Evolutionary conservation across 1,140 invertebrate species (phyloP).

Genomic region (Euwallacea fornicatus): DNA sequence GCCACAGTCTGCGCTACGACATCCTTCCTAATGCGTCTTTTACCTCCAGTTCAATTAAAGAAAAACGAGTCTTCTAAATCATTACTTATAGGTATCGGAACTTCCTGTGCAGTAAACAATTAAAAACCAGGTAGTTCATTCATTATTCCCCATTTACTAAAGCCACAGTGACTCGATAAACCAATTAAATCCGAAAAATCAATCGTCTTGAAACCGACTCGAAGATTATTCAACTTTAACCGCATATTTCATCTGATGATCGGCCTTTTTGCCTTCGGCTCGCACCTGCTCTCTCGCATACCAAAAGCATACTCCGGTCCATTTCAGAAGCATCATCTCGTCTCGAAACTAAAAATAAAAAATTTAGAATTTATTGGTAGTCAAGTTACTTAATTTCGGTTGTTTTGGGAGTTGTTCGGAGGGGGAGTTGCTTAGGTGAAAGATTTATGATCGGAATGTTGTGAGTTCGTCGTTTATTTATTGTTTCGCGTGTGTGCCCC

Average conservation of each 20-base stretch:
- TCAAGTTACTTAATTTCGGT: constrained; percentile 18
- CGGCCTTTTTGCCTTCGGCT: background rate
- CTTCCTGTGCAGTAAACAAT: no score
- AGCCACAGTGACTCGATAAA: background rate
- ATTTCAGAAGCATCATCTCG: constrained; percentile 14
- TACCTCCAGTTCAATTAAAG: no score
- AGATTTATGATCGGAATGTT: background rate
- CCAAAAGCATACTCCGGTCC: constrained; percentile 8
- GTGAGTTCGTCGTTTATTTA: constrained; percentile 9
- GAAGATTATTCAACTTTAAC: constrained; percentile 4
- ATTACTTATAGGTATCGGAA: no score
- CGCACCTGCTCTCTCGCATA: constrained; percentile 22
- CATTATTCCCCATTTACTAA: no score
- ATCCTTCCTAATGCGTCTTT: no score
- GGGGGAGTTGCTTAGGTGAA: background rate
- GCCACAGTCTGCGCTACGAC: no score
- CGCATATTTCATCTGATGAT: constrained; percentile 6
- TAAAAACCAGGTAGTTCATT: no score
- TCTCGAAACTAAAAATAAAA: constrained; percentile 26
- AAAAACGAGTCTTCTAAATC: no score
- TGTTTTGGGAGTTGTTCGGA: background rate
- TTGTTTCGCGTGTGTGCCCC: background rate
- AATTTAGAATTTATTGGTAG: constrained; percentile 17
- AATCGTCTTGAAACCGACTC: background rate
- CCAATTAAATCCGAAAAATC: constrained; percentile 9